Evolutionary conservation across 1,140 invertebrate species (phyloP), one percentile per base, ranked within the genome.

Genomic region (Cyrtorhinus lividipennis): DNA sequence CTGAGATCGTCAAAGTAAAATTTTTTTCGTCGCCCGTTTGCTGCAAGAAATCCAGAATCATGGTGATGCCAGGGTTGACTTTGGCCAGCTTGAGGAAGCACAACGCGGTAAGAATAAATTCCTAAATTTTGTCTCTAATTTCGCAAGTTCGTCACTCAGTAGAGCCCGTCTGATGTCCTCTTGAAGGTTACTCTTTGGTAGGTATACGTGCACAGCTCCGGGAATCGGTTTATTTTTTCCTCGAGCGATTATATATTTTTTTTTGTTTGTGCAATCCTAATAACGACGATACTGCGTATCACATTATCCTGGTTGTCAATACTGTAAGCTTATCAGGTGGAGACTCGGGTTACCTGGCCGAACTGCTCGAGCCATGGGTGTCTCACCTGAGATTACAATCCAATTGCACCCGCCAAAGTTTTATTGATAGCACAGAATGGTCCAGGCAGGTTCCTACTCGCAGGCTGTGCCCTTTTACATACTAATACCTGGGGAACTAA

Each of bases 51-150:
- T 38, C 20, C 10, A 22, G 5, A 10, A 53, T 13, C 10, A 53
- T 53, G 48, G 10, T 20, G 10, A 59, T 64, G 63, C 63, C 60
- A 24, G 63, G 63, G 56, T 13, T 64, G 46, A 27, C 63, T 5
- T 38, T 64, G 10, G 18, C 63, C 24, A 64, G 63, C 58, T 56
- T 64, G 1, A 48, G 22, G 56, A 60, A 64, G 20, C 63, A 64
- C 48, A 64, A 24, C 25, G 63, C 63, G 15, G 63, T 60, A 61
- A 61, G 25, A 15, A 38, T 8, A 38, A 38, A 38, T 38, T 38
- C n/a, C n/a, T n/a, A n/a, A 15, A 38, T 38, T 38, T 38, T 8
- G 5, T 38, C 30, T 8, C 5, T 38, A 5, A 15, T 38, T 38
- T 38, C 30, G 5, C 30, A 38, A 8, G 30, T 38, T 8, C 5